These are phyloP conservation scores for Holocentrus rufus DNA, from an alignment of 2,797 vertebrate genomes.

Conservation along the genomic window DNA sequence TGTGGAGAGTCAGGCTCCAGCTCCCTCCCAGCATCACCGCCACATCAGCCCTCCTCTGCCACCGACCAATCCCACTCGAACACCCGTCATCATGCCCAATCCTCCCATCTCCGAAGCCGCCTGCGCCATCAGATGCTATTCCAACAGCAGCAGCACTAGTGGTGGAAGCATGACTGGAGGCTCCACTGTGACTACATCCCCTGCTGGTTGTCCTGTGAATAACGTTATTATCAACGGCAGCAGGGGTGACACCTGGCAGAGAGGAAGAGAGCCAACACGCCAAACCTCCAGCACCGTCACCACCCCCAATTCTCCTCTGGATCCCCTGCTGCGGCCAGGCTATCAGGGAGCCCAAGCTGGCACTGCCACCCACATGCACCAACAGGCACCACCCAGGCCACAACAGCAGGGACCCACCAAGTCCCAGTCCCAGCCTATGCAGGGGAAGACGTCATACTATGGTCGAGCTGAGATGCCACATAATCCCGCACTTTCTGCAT, in stretches of 20 bases:
- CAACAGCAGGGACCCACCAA: slow-evolving; percentile 53
- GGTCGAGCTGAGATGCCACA: slow-evolving; percentile 57
- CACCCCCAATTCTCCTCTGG: slow-evolving; percentile 51
- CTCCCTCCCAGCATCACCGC: slow-evolving; percentile 63
- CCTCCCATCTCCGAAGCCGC: slow-evolving; percentile 60
- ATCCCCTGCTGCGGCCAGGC: slow-evolving; percentile 57
- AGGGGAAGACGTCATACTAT: slow-evolving; percentile 67
- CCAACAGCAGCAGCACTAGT: slow-evolving; percentile 24
- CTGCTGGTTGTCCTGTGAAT: slow-evolving; percentile 58
- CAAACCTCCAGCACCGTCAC: slow-evolving; percentile 44
- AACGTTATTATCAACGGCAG: slow-evolving; percentile 40
- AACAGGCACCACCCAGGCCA: slow-evolving; percentile 46
- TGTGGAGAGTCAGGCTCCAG: slow-evolving; percentile 58
- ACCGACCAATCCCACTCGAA: slow-evolving; percentile 69
- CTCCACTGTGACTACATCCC: slow-evolving; percentile 44
- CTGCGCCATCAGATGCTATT: slow-evolving; percentile 60
- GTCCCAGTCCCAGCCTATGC: slow-evolving; percentile 44
- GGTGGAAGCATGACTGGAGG: slow-evolving; percentile 24
- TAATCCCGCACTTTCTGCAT: slow-evolving; percentile 46
- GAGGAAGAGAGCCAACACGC: slow-evolving; percentile 41
- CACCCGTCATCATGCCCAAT: slow-evolving; percentile 81
- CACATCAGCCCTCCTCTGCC: slow-evolving; percentile 63
- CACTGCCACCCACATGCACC: slow-evolving; percentile 49
- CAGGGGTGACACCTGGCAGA: slow-evolving; percentile 58
- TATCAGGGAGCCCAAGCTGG: slow-evolving; percentile 64